These are phyloP conservation scores for Wiebesia pumilae DNA, from an alignment of 1,140 invertebrate species.

Conservation along the genomic window DNA sequence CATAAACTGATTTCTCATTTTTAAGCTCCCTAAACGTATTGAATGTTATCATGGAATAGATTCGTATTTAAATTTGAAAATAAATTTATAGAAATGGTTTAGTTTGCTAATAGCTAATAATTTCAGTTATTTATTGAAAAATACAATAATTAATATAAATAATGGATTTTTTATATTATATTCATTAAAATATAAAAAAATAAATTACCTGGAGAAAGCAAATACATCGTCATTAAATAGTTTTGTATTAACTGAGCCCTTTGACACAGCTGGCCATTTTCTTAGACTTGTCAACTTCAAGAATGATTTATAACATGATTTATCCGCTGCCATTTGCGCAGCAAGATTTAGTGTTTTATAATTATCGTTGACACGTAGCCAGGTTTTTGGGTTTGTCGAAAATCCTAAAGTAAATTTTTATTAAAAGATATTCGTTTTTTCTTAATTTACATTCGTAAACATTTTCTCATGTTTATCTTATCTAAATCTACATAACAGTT, in stretches of 20 bases:
- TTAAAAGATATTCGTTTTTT: constrained; percentile 74
- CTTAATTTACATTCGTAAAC: too few species aligned
- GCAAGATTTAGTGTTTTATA: constrained; percentile 76
- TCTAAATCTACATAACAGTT: too few species aligned
- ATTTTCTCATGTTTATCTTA: too few species aligned
- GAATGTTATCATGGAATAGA: neutral
- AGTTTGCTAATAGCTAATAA: too few species aligned
- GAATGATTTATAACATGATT: constrained; percentile 75
- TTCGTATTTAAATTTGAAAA: neutral
- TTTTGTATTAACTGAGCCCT: constrained; percentile 66
- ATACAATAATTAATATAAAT: neutral
- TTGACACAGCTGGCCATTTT: constrained; percentile 65
- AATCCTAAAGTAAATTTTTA: constrained; percentile 75
- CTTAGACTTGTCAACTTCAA: constrained; percentile 71
- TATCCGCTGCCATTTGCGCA: constrained; percentile 63
- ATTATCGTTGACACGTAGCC: constrained; percentile 80
- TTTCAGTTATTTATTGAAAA: neutral
- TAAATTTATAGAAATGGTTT: too few species aligned
- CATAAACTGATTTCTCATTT: constrained; percentile 62
- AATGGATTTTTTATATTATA: neutral
- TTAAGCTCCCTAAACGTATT: constrained; percentile 51
- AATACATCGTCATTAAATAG: constrained; percentile 70
- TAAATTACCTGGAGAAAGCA: constrained; percentile 70
- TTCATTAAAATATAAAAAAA: neutral
- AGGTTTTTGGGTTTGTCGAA: constrained; percentile 77